A percentile compares a stretch with the other conserved stretches of the same genome.
Conservation (phyloP, 2,113 vertebrate species). For the Ursus arctos region DNA sequence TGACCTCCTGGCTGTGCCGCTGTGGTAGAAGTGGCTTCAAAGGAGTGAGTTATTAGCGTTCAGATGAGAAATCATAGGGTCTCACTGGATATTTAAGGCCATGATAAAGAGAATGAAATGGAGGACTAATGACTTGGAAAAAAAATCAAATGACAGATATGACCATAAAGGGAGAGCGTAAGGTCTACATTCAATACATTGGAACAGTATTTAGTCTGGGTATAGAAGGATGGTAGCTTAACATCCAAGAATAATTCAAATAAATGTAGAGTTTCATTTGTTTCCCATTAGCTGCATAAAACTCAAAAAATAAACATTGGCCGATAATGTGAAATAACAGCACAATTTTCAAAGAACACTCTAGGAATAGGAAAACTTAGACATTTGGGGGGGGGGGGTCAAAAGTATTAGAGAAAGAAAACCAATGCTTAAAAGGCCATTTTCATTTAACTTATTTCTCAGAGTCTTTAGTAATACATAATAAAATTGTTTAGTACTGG, state of each 20-base stretch:
- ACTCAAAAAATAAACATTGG: conserved; percentile 51
- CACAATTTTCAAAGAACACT: conserved; percentile 32
- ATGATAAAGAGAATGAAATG: conserved; percentile 56
- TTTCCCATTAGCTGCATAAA: conserved; percentile 23
- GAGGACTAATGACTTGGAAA: conserved; percentile 61
- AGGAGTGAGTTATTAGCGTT: conserved; percentile 34
- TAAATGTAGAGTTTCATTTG: conserved; percentile 41
- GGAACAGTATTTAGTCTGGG: conserved; percentile 49
- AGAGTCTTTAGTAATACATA: conserved; percentile 33
- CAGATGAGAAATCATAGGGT: conserved; percentile 39
- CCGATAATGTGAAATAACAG: conserved; percentile 16
- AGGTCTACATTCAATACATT: conserved; percentile 15
- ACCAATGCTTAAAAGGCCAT: background rate
- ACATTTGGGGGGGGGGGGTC: no score
- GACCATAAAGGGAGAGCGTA: conserved; percentile 48
- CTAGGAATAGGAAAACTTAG: background rate
- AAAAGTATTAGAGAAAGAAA: conserved; percentile 40
- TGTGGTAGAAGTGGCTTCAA: background rate
- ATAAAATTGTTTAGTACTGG: background rate
- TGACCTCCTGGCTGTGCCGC: conserved; percentile 7
- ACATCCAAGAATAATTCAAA: conserved; percentile 31
- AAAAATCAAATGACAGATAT: conserved; percentile 47
- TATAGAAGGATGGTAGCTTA: background rate
- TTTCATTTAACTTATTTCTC: conserved; percentile 43
- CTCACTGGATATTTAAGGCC: conserved; percentile 58